phyloP scores from a whole-genome alignment of 35 echinoderm and acorn worm genomes.

The Amphiura filiformis region DNA sequence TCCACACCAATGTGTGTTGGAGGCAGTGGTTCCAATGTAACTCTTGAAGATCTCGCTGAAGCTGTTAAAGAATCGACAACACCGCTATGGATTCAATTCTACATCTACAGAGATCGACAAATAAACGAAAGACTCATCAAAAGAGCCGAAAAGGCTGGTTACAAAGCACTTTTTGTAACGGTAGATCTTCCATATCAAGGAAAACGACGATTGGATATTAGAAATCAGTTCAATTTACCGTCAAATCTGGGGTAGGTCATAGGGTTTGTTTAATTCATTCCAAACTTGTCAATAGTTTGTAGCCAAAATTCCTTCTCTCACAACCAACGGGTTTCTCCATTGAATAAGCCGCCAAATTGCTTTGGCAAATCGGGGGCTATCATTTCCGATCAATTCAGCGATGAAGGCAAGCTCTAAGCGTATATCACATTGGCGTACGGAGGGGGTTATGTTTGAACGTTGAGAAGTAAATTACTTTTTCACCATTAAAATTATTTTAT shows the following conservation, averaged over 20 bases:
- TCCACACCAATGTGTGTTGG: neutral
- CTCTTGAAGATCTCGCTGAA: neutral
- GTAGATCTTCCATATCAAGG: slow-evolving; percentile 75
- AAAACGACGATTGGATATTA: slow-evolving; percentile 57
- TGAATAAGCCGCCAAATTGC: no score
- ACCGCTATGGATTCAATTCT: slow-evolving; percentile 85
- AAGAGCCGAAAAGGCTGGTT: slow-evolving; percentile 80
- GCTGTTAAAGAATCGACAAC: neutral
- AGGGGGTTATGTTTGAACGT: no score
- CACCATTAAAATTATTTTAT: no score
- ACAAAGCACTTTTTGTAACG: slow-evolving; percentile 78
- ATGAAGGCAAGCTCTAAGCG: no score
- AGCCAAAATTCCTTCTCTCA: no score
- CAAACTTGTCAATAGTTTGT: no score
- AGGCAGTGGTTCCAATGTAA: neutral
- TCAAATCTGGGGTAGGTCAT: slow-evolving; percentile 50
- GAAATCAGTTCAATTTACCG: slow-evolving; percentile 60
- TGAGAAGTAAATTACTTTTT: no score
- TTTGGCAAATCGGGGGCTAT: no score
- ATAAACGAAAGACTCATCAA: slow-evolving; percentile 52
- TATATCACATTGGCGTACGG: no score
- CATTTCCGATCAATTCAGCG: no score
- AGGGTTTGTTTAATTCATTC: no score
- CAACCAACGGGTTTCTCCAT: no score
- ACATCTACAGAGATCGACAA: slow-evolving; percentile 55